These are phyloP conservation scores for Brachymystax lenok DNA, from an alignment of 2,797 vertebrate species.

Conservation along the genomic window DNA sequence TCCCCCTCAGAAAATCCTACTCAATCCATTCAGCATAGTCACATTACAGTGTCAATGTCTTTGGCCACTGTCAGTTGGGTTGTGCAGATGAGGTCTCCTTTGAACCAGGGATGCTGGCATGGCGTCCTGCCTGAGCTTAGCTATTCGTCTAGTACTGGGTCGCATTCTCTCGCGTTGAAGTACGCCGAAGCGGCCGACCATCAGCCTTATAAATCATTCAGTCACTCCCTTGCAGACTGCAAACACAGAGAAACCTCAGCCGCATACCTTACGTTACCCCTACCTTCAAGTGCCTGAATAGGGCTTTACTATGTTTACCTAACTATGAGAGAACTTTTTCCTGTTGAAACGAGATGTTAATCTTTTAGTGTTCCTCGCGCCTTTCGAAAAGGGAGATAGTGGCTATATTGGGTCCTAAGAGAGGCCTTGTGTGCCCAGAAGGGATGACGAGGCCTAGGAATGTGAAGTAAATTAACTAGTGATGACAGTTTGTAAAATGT, in stretches of 20 bases:
- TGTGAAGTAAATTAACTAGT: neutral
- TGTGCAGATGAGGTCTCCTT: neutral
- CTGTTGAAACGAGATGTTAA: neutral
- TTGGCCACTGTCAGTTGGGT: too few relatives aligned
- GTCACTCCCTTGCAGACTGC: slow-evolving; percentile 28
- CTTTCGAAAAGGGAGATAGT: neutral
- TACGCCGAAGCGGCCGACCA: slow-evolving; percentile 36
- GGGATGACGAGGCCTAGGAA: neutral
- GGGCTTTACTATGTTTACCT: slow-evolving; percentile 24
- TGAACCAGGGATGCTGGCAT: neutral
- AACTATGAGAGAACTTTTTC: slow-evolving; percentile 27
- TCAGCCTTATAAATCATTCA: slow-evolving; percentile 71
- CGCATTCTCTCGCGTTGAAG: neutral
- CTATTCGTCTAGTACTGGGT: neutral
- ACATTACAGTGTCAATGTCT: too few relatives aligned
- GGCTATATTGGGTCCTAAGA: too few relatives aligned
- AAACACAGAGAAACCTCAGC: neutral
- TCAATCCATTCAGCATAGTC: neutral
- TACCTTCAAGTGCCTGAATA: slow-evolving; percentile 26
- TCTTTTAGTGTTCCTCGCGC: slow-evolving; percentile 13
- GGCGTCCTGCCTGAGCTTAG: neutral
- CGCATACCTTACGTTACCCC: slow-evolving; percentile 12
- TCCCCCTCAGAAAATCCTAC: neutral
- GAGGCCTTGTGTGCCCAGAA: neutral
- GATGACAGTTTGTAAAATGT: neutral